These are phyloP conservation scores for Coptodon bakossiorum DNA, from an alignment of 2,113 vertebrate genomes.

Conservation along the genomic window DNA sequence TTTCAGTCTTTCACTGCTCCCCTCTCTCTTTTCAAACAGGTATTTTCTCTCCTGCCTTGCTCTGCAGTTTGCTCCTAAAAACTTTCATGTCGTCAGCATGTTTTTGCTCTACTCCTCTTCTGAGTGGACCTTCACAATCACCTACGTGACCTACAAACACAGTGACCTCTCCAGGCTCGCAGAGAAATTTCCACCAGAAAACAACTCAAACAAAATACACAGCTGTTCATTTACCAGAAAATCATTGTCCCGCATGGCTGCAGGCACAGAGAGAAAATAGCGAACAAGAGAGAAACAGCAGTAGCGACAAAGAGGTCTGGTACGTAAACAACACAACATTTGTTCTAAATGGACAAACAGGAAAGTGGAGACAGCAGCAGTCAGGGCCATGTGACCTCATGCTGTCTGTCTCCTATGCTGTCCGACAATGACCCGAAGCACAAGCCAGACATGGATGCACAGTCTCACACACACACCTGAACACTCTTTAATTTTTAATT, in stretches of 20 bases:
- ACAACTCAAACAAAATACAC: not conserved
- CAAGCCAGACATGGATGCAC: not conserved
- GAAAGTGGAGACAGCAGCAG: slow-evolving; percentile 36
- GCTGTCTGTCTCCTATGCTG: slow-evolving; percentile 26
- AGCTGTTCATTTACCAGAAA: slow-evolving; percentile 24
- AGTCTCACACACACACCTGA: not conserved
- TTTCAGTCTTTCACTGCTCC: not conserved
- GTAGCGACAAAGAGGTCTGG: slow-evolving; percentile 25
- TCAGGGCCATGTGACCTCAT: slow-evolving; percentile 24
- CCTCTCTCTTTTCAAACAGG: not conserved
- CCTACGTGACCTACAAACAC: slow-evolving; percentile 60
- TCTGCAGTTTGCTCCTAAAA: slow-evolving; percentile 21
- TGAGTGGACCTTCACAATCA: slow-evolving; percentile 16
- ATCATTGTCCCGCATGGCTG: slow-evolving; percentile 16
- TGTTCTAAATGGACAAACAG: slow-evolving; percentile 43
- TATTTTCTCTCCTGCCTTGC: slow-evolving; percentile 3
- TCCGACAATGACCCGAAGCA: slow-evolving; percentile 13
- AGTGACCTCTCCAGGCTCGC: slow-evolving; percentile 47
- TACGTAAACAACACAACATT: slow-evolving; percentile 28
- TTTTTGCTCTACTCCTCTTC: slow-evolving; percentile 22
- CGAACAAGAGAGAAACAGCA: not conserved
- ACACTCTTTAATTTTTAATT: slow-evolving; percentile 26
- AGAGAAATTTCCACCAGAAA: slow-evolving; percentile 54
- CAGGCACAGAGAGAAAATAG: not conserved
- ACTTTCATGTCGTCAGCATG: slow-evolving; percentile 30